Percentiles rank a stretch among this genome's conserved stretches.
phyloP scores from a whole-genome alignment of 2,113 vertebrate genomes.

The Pollachius pollachius region DNA sequence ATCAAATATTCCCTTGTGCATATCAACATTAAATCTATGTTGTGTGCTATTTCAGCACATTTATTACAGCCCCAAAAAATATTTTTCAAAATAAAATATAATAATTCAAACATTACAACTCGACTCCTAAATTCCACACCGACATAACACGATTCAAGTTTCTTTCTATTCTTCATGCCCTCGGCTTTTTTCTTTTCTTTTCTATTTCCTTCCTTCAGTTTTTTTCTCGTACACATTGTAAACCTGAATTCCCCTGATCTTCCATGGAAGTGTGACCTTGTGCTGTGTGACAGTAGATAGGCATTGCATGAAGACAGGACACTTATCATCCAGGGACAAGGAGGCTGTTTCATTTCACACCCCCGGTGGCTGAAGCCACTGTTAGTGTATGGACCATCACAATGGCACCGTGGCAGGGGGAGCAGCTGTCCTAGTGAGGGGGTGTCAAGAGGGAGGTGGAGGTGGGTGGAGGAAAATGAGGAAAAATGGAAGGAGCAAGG shows the following conservation, averaged over 20 bases:
- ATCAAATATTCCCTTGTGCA: conserved; percentile 29
- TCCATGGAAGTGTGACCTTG: conserved; percentile 67
- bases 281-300: conserved; percentile 65
- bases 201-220: neutral
- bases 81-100: conserved; percentile 4
- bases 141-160: conserved; percentile 22
- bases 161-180: conserved; percentile 24
- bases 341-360: conserved; percentile 76
- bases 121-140: conserved; percentile 26
- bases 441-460: conserved; percentile 58
- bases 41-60: conserved; percentile 24
- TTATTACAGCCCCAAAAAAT: conserved; percentile 23
- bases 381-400: conserved; percentile 60
- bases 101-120: neutral
- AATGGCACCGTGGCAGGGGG: conserved; percentile 64
- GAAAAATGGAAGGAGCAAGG: conserved; percentile 26
- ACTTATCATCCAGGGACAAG: conserved; percentile 68
- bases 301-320: conserved; percentile 63
- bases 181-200: conserved; percentile 14
- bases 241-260: conserved; percentile 71
- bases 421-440: conserved; percentile 70
- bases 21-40: neutral
- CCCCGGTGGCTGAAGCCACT: conserved; percentile 67
- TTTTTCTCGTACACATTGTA: conserved; percentile 45
- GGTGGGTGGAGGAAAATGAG: conserved; percentile 5